Evolutionary conservation across 2,797 vertebrate genomes (phyloP).

Genomic region (Macrochelys suwanniensis): DNA sequence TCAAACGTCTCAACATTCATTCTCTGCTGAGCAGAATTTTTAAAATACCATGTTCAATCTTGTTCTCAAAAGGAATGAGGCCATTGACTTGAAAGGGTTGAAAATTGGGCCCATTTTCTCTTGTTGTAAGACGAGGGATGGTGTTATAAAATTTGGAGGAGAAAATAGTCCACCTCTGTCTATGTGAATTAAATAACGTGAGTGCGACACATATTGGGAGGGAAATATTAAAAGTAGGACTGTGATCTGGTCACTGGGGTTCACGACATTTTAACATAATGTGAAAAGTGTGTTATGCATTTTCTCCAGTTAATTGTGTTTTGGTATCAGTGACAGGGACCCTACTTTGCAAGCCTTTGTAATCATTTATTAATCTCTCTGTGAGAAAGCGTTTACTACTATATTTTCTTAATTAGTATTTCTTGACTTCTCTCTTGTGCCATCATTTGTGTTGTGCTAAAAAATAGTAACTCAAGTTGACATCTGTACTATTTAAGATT

Average conservation of each 20-base stretch:
- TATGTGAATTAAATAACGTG: neutral
- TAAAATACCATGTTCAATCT: neutral
- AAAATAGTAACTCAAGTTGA: neutral
- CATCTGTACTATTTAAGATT: neutral
- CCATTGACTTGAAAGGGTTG: neutral
- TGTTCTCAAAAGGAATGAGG: neutral
- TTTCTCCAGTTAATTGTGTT: neutral
- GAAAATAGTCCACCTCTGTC: neutral
- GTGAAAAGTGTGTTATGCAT: neutral
- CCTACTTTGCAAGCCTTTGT: neutral
- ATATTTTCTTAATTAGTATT: constrained; percentile 21
- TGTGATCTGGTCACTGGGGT: neutral
- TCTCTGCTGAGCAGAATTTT: neutral
- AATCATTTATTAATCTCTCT: neutral
- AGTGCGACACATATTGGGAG: neutral
- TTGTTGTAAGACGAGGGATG: neutral
- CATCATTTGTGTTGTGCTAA: neutral
- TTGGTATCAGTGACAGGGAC: neutral
- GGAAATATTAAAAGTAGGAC: neutral
- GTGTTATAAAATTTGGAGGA: neutral
- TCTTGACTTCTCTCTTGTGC: constrained; percentile 38
- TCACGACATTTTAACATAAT: neutral
- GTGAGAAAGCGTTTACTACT: neutral
- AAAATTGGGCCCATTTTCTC: neutral
- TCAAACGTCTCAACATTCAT: neutral